Base-by-base conservation (phyloP, 2,797 vertebrate genomes). In the Alca torda region DNA sequence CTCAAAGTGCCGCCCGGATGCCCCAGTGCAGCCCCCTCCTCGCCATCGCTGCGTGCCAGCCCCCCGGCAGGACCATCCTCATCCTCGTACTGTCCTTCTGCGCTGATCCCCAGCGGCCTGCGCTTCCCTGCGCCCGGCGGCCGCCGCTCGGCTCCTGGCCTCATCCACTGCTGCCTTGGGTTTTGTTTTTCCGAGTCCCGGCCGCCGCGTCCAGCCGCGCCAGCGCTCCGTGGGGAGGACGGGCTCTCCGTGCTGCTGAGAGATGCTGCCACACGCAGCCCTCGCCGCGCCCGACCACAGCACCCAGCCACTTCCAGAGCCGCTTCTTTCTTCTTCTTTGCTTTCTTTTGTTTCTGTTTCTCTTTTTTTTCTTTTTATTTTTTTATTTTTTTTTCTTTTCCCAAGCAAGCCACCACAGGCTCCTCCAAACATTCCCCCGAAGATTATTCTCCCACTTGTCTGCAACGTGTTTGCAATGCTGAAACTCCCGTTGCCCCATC, bases 371-470 rank as follows among this genome's bases (percentile, higher is more conserved):
- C n/a, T 39, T 16, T 13, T 54, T 23, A 18, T 2, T 3, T 17
- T 10, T 13, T 2, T 65, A 53, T 51, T 37, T 30, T 26, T 4
- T 3, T 16, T 16, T 10, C 1, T 68, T 51, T 48, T 51, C 64
- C 73, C n/a, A 51, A 83, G 60, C 95, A 95, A 97, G 90, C 90
- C 84, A 39, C 77, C 75, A 63, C 86, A 92, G 64, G 90, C 90
- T 80, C 56, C 81, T 88, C 28, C 74, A 90, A 37, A 63, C 53
- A 28, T 82, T 68, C 87, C 43, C 65, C 82, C 2, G 2, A 31
- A 41, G 60, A 56, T 73, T 24, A 2, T 87, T 91, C 74, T 76
- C 67, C 57, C 26, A 10, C 63, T 87, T 17, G 26, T 48, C 90
- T 54, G 65, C 46, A 15, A 20, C 3, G 7, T 5, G 26, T n/a